Conservation (phyloP, 2,797 vertebrate species). For the Myripristis murdjan region DNA sequence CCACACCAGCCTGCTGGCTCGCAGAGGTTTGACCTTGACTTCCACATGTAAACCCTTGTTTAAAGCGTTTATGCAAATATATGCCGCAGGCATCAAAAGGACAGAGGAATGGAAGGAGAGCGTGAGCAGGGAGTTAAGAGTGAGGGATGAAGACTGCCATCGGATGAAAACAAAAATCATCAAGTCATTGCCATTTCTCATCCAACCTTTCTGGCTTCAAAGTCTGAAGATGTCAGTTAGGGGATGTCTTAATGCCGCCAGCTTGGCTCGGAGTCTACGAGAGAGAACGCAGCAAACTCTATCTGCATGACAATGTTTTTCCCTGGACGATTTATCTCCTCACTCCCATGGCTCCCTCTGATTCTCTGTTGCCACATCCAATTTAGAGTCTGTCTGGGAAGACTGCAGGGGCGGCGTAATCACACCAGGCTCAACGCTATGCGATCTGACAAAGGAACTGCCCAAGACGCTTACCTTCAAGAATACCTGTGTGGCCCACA, state of each 20-base stretch:
- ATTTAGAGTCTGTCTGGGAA: constrained; percentile 56
- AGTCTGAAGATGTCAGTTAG: constrained; percentile 25
- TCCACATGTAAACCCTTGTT: constrained; percentile 18
- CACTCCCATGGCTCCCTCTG: constrained; percentile 46
- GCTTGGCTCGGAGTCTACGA: background rate
- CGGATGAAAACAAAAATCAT: constrained; percentile 33
- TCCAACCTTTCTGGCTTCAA: constrained; percentile 25
- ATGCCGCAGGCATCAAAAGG: constrained; percentile 13
- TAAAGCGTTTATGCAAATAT: constrained; percentile 31
- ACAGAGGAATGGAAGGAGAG: constrained; percentile 18
- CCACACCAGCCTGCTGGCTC: background rate
- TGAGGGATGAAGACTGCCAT: constrained; percentile 14
- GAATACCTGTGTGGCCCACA: constrained; percentile 8
- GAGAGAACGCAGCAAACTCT: constrained; percentile 7
- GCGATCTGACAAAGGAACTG: constrained; percentile 46
- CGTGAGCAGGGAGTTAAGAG: constrained; percentile 8
- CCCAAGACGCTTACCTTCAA: constrained; percentile 39
- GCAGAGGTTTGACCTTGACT: constrained; percentile 10
- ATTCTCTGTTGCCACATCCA: constrained; percentile 66
- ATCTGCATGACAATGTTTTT: constrained; percentile 46
- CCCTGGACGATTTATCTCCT: constrained; percentile 58
- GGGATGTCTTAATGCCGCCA: constrained; percentile 50
- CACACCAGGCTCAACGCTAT: constrained; percentile 32
- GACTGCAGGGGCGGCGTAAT: constrained; percentile 58
- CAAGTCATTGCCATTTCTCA: background rate